Evolutionary conservation across 35 echinoderm and acorn worm genomes (phyloP).

Genomic region (Apostichopus parvimensis): DNA sequence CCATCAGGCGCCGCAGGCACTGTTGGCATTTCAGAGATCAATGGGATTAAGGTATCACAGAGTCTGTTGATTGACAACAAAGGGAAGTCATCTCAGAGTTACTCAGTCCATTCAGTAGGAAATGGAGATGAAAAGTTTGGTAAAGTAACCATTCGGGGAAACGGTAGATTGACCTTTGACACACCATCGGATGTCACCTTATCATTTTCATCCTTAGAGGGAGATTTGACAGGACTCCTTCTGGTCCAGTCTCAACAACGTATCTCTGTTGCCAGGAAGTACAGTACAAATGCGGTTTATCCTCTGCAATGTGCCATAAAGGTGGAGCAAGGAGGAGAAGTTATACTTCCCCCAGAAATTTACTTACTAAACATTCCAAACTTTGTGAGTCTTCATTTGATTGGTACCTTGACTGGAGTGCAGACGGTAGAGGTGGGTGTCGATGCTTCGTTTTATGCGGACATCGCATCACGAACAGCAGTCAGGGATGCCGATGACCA

Average conservation of each 20-base stretch:
- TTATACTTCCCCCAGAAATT: slow-evolving; percentile 67
- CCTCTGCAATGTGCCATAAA: slow-evolving; percentile 63
- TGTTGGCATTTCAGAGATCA: slow-evolving; percentile 44
- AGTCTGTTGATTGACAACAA: slow-evolving; percentile 70
- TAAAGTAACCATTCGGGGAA: slow-evolving; percentile 45
- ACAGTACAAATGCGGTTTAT: slow-evolving; percentile 59
- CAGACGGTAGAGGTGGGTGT: slow-evolving; percentile 66
- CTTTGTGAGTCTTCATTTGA: slow-evolving; percentile 53
- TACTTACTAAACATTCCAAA: slow-evolving; percentile 32
- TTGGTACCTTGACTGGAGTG: slow-evolving; percentile 65
- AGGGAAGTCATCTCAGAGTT: slow-evolving; percentile 15
- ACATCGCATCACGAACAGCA: slow-evolving; percentile 61
- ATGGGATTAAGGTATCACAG: neutral
- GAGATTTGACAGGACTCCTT: slow-evolving; percentile 74
- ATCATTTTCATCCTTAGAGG: slow-evolving; percentile 56
- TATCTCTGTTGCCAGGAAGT: slow-evolving; percentile 70
- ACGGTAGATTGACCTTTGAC: slow-evolving; percentile 45
- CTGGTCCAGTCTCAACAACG: slow-evolving; percentile 67
- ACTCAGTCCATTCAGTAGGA: slow-evolving; percentile 44
- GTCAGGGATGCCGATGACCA: slow-evolving; percentile 14
- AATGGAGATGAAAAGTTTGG: slow-evolving; percentile 33
- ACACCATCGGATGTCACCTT: slow-evolving; percentile 36
- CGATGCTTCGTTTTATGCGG: slow-evolving; percentile 47
- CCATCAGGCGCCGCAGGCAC: slow-evolving; percentile 79
- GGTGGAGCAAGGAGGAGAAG: slow-evolving; percentile 63